Conservation (phyloP, 2,797 vertebrate species). For the Kryptopterus vitreolus region DNA sequence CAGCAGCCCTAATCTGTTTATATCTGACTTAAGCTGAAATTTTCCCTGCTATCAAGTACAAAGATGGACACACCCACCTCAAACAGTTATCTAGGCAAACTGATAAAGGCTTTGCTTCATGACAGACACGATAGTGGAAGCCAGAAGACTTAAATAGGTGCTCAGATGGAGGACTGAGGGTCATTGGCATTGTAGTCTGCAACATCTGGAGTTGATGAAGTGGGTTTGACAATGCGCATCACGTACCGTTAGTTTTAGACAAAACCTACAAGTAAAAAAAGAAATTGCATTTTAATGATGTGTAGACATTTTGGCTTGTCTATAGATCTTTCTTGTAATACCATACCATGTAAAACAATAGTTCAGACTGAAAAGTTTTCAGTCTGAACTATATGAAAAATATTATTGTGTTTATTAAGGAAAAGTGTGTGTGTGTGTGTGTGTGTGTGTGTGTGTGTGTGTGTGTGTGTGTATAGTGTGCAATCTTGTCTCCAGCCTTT, state of each 20-base stretch:
- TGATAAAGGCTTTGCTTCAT: background rate
- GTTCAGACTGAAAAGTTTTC: background rate
- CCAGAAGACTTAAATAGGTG: background rate
- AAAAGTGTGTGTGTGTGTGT: conserved; percentile 29
- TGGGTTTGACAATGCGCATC: background rate
- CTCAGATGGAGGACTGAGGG: background rate
- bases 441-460: conserved; percentile 38
- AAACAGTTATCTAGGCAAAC: background rate
- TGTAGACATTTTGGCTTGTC: background rate
- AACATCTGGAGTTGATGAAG: background rate
- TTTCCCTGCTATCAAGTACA: background rate
- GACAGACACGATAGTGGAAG: background rate
- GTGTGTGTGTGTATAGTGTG: conserved; percentile 78
- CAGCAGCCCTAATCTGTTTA: too few relatives aligned
- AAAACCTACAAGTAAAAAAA: background rate
- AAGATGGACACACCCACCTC: background rate
- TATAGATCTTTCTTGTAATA: background rate
- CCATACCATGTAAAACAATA: background rate
- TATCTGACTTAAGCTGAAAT: background rate
- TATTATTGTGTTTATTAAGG: background rate
- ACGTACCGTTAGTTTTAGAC: background rate
- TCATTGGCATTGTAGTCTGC: background rate
- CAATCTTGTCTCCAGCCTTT: conserved; percentile 96
- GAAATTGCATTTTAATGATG: background rate
- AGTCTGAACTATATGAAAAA: background rate